Conservation (phyloP, 2,113 vertebrate species). For the Mola mola region DNA sequence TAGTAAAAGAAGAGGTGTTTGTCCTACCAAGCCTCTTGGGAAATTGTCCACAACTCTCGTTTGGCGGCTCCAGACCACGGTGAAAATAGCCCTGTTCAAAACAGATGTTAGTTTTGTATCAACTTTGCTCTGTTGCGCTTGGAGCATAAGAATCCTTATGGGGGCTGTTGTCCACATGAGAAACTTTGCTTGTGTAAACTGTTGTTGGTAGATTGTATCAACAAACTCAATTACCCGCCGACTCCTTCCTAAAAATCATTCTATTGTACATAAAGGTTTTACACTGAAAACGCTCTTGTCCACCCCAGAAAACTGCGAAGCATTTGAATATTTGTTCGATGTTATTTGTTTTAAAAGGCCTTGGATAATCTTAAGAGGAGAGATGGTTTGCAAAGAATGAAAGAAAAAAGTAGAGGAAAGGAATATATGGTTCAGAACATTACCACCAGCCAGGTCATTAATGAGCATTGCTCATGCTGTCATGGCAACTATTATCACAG, state of each 20-base stretch:
- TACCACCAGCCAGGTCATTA: slow-evolving; percentile 83
- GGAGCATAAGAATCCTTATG: slow-evolving; percentile 67
- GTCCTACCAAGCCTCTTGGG: slow-evolving; percentile 72
- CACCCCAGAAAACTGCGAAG: too few species aligned
- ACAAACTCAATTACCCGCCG: slow-evolving; percentile 37
- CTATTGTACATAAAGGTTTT: too few species aligned
- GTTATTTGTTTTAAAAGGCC: slow-evolving; percentile 4
- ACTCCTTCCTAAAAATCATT: slow-evolving; percentile 27
- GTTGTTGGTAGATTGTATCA: slow-evolving; percentile 56
- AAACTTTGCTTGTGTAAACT: slow-evolving; percentile 65
- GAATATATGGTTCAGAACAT: slow-evolving; percentile 77
- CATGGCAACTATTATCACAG: slow-evolving; percentile 86
- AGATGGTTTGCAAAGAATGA: slow-evolving; percentile 22
- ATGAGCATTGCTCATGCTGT: slow-evolving; percentile 87
- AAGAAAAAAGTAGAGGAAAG: slow-evolving; percentile 35
- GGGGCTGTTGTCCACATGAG: slow-evolving; percentile 65
- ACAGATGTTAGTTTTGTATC: slow-evolving; percentile 82
- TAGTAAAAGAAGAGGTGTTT: slow-evolving; percentile 71
- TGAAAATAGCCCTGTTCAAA: slow-evolving; percentile 77
- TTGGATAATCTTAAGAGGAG: slow-evolving; percentile 1
- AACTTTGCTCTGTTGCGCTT: slow-evolving; percentile 62
- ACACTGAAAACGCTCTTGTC: too few species aligned
- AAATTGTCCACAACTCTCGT: slow-evolving; percentile 72
- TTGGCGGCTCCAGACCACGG: slow-evolving; percentile 78
- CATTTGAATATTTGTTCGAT: background rate